Base-by-base conservation (phyloP, 2,113 vertebrate species). In the Phodopus roborovskii region DNA sequence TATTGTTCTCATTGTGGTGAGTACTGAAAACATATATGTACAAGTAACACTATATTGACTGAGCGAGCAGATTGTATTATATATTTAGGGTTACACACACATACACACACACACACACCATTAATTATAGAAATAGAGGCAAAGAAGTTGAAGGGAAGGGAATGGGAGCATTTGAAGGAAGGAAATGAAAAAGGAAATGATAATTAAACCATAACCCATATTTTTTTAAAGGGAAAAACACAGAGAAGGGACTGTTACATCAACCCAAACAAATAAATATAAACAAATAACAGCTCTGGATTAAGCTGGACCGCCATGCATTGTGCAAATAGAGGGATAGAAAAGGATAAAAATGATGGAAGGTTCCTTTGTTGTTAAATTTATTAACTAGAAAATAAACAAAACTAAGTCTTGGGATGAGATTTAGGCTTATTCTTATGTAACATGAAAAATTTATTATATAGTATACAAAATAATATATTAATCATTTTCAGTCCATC, bases 401-500 rank as follows among this genome's bases (percentile, higher is more conserved):
- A 53, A 64, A 96, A 70, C 1, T 36, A 88, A 93, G 7, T 75
- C 1, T 58, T 58, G 22, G 7, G 33, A 83, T 77, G 48, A 94
- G 42, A 92, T 96, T 91, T 30, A 92, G 70, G 36, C 81, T 22
- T 20, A 75, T 2, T 87, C 3, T 85, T 26, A 77, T 30, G 4
- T 73, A 78, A 73, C 77, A 70, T 50, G 4, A 20, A 7, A 56
- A 71, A 16, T 39, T 16, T 68, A 88, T 75, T 77, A 87, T 91
- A 7, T 77, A 73, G 24, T 42, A 60, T 66, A 91, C 42, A 73
- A 73, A 5, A 73, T 7, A 62, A 10, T n/a, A 60, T 83, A 50
- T 91, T 95, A 93, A 58, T 82, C 45, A 17, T 66, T 94, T 92
- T 81, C 48, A 78, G 73, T 92, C 24, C 20, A 53, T 77, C 5